These are phyloP conservation scores for Rhorus exstirpatorius DNA, from an alignment of 2,888 invertebrate species.

Conservation along the genomic window DNA sequence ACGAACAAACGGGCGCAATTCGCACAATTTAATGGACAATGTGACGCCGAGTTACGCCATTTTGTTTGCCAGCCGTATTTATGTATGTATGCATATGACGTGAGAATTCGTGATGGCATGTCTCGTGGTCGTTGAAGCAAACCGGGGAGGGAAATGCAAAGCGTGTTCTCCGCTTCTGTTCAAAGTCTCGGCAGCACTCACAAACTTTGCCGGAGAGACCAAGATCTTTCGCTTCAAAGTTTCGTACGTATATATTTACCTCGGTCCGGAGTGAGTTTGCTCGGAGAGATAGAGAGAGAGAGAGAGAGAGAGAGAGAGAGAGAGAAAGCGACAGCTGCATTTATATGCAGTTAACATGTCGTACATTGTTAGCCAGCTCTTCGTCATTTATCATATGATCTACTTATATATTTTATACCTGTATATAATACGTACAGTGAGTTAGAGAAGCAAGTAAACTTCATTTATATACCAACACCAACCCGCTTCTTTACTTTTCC, in stretches of 20 bases:
- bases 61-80: not conserved
- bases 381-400: conserved; percentile 26
- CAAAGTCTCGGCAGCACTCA: conserved; percentile 47
- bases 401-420: not conserved
- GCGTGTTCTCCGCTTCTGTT: conserved; percentile 42
- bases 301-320: conserved; percentile 7
- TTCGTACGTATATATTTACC: conserved; percentile 41
- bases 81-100: conserved; percentile 25
- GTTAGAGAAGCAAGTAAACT: not conserved
- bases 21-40: not conserved
- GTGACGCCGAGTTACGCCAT: not conserved
- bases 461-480: too few relatives aligned
- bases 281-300: not conserved
- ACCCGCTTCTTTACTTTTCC: too few relatives aligned
- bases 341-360: conserved; percentile 53
- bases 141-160: conserved; percentile 62
- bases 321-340: conserved; percentile 19
- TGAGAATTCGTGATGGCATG: conserved; percentile 50
- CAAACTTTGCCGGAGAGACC: conserved; percentile 49
- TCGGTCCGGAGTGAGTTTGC: conserved; percentile 12
- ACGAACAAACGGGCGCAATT: conserved; percentile 2
- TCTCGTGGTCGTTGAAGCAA: conserved; percentile 58
- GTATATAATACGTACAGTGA: too few relatives aligned
- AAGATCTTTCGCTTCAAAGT: conserved; percentile 54
- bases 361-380: conserved; percentile 48